Evolutionary conservation across 2,797 vertebrate species (phyloP).

Genomic region (Selene dorsalis): DNA sequence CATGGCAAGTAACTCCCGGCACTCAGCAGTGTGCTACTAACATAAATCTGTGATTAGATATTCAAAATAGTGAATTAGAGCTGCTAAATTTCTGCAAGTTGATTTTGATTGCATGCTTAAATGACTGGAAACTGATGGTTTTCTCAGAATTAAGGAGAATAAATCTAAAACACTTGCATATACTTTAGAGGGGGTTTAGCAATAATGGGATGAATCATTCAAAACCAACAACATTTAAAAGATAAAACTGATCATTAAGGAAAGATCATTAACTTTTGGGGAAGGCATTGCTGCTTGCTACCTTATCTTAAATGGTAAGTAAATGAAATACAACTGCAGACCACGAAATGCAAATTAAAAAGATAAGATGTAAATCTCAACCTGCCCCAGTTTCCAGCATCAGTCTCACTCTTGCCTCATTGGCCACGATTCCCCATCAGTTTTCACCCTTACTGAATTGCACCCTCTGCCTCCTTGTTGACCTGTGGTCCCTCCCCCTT

Average conservation of each 20-base stretch:
- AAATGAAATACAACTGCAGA: constrained; percentile 26
- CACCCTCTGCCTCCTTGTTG: constrained; percentile 48
- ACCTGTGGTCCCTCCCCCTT: constrained; percentile 29
- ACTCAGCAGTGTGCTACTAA: neutral
- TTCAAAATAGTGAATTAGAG: neutral
- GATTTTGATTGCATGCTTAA: constrained; percentile 5
- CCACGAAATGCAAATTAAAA: constrained; percentile 36
- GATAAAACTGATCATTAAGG: constrained; percentile 31
- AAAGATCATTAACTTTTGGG: constrained; percentile 35
- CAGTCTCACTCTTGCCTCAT: constrained; percentile 26
- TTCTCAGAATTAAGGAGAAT: neutral
- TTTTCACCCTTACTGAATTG: constrained; percentile 46
- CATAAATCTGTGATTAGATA: neutral
- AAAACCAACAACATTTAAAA: constrained; percentile 43
- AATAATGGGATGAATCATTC: constrained; percentile 15
- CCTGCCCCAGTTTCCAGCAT: constrained; percentile 30
- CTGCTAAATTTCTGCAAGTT: neutral
- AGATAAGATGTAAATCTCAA: constrained; percentile 45
- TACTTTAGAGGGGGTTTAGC: neutral
- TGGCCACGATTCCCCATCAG: constrained; percentile 36
- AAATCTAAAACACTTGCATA: constrained; percentile 1
- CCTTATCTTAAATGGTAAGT: constrained; percentile 18
- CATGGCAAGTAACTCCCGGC: neutral
- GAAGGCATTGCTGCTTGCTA: constrained; percentile 25
- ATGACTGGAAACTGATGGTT: neutral